Evolutionary conservation across 2,797 vertebrate species (phyloP).

Genomic region (Phrynocephalus guinanensis): DNA sequence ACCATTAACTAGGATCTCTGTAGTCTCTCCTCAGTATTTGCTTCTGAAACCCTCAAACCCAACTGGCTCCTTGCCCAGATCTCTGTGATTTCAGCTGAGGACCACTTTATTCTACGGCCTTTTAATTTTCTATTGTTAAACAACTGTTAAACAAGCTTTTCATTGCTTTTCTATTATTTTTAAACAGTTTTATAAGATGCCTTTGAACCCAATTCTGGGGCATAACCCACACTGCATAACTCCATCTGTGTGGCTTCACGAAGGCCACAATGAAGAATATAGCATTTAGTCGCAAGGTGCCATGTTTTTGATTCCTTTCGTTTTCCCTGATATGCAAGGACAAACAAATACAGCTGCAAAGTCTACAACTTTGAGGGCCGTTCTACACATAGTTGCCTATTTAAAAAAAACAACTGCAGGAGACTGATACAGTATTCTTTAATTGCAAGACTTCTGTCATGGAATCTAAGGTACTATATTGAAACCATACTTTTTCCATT

Average conservation of each 20-base stretch:
- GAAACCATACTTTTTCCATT: neutral
- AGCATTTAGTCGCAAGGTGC: no score
- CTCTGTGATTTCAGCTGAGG: neutral
- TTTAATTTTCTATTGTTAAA: no score
- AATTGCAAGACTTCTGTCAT: neutral
- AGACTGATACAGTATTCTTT: neutral
- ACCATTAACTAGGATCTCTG: neutral
- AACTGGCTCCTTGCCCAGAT: neutral
- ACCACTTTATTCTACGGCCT: no score
- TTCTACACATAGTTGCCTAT: neutral
- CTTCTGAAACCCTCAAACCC: neutral
- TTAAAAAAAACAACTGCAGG: neutral
- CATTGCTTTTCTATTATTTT: no score
- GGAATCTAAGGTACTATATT: neutral
- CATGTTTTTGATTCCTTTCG: no score
- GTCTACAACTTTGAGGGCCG: no score
- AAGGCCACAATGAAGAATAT: neutral
- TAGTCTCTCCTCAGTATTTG: neutral
- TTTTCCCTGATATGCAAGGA: no score
- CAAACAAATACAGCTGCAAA: no score
- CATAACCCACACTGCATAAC: no score
- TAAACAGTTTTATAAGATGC: no score
- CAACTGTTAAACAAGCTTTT: no score
- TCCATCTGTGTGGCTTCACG: neutral
- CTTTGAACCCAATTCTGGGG: no score